phyloP scores from a whole-genome alignment of 2,888 invertebrate species.

The Cataglyphis livida region DNA sequence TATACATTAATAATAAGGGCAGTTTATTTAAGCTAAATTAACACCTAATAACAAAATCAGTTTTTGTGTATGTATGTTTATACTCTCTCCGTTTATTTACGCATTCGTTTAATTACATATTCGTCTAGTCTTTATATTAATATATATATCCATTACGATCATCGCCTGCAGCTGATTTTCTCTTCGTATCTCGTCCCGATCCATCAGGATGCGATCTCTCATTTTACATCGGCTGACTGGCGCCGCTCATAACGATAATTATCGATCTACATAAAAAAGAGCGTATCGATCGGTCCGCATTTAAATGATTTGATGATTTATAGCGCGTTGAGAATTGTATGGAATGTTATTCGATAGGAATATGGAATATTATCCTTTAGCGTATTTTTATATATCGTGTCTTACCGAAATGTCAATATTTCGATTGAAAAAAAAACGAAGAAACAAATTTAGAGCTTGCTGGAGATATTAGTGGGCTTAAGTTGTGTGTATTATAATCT shows the following conservation, averaged over 20 bases:
- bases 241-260: constrained; percentile 81
- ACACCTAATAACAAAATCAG: neutral
- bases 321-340: neutral
- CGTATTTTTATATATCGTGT: neutral
- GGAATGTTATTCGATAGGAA: neutral
- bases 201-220: constrained; percentile 65
- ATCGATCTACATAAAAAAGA: constrained; percentile 70
- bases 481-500: neutral
- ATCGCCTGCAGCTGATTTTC: constrained; percentile 48
- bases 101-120: too few species aligned
- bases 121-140: constrained; percentile 21
- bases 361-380: neutral
- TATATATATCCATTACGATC: constrained; percentile 28
- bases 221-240: constrained; percentile 72
- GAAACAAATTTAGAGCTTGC: neutral
- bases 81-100: constrained; percentile 14
- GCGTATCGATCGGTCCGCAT: constrained; percentile 59
- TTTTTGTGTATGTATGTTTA: neutral
- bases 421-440: neutral
- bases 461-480: neutral
- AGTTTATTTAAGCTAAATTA: neutral
- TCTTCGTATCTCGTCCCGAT: constrained; percentile 11
- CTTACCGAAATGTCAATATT: neutral
- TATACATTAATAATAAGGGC: too few species aligned
- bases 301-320: constrained; percentile 12